Evolutionary conservation across 2,113 vertebrate genomes (phyloP).

Genomic region (Neotragus moschatus): DNA sequence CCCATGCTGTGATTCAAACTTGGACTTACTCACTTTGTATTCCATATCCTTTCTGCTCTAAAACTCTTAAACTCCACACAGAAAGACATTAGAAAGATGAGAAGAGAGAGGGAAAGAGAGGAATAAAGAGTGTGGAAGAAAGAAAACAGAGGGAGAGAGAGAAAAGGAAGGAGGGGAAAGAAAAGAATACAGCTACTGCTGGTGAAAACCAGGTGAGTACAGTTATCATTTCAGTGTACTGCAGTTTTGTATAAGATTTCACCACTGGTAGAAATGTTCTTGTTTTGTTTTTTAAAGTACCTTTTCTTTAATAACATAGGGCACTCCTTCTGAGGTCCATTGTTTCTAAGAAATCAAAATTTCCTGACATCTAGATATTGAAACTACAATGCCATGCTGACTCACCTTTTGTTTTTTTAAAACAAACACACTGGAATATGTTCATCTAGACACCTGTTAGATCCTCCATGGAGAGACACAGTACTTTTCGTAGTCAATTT

Average conservation of each 20-base stretch:
- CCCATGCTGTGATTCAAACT: not conserved
- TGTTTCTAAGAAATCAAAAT: slow-evolving; percentile 3
- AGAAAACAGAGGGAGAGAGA: rapidly evolving
- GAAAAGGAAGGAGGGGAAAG: rapidly evolving
- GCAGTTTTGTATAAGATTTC: not conserved
- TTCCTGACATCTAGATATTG: not conserved
- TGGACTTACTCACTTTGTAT: not conserved
- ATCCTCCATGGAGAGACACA: not conserved
- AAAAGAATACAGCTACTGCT: not conserved
- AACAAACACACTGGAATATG: not conserved
- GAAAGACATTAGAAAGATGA: not conserved
- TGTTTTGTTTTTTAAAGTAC: not conserved
- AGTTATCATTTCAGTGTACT: not conserved
- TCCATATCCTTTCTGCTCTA: not conserved
- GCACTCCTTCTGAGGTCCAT: not conserved
- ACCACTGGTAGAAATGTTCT: not conserved
- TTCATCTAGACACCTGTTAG: not conserved
- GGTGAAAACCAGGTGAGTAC: not conserved
- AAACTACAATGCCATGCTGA: not conserved
- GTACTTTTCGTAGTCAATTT: not conserved
- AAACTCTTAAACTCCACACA: not conserved
- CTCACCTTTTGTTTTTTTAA: not conserved
- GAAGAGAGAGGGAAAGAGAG: no score
- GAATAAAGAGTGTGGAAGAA: rapidly evolving
- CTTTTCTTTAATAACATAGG: not conserved